A percentile compares a stretch with the other conserved stretches of the same genome.
Conservation (phyloP, 2,113 vertebrate genomes). For the Bagarius yarrelli region DNA sequence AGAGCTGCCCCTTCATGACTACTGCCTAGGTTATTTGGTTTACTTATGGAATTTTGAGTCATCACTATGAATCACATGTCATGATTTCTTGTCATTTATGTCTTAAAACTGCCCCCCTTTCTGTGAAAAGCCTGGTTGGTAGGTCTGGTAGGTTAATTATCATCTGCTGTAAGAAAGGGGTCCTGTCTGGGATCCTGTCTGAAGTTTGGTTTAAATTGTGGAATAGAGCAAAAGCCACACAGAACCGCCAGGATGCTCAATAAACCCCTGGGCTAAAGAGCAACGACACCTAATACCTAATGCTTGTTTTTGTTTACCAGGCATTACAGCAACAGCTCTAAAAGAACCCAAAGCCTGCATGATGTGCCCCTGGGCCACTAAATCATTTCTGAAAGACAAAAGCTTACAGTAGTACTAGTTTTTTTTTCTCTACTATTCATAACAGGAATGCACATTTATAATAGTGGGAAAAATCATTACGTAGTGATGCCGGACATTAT, state of each 20-base stretch:
- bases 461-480: conserved; percentile 45
- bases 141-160: conserved; percentile 36
- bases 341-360: conserved; percentile 32
- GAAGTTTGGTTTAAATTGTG: conserved; percentile 13
- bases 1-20: neutral
- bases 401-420: neutral
- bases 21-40: neutral
- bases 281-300: conserved; percentile 36
- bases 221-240: conserved; percentile 9
- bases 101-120: neutral
- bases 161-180: conserved; percentile 28
- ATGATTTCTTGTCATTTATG: neutral
- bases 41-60: neutral
- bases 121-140: neutral
- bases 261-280: conserved; percentile 36
- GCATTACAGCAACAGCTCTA: neutral
- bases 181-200: conserved; percentile 35
- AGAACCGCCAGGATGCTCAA: conserved; percentile 36
- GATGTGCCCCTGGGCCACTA: conserved; percentile 9
- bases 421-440: conserved; percentile 31
- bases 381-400: neutral
- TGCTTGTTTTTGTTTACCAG: conserved; percentile 20
- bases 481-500: conserved; percentile 33
- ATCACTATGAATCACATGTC: neutral
- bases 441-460: neutral